Base-by-base conservation (phyloP, 2,888 invertebrate species). In the Stenotaenia linearis region DNA sequence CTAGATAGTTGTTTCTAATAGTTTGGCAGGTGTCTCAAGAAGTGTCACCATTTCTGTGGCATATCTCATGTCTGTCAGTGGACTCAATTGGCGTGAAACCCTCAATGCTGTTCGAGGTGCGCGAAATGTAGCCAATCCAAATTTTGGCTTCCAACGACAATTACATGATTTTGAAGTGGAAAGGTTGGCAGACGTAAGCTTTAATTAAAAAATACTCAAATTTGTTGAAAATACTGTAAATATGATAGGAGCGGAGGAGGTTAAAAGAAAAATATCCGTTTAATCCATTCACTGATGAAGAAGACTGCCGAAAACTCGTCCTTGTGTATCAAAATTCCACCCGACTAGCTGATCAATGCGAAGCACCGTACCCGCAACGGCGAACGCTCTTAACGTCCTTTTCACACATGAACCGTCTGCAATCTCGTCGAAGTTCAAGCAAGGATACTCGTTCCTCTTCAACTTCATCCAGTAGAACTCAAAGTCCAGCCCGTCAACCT, bases 41-140 rank as follows among this genome's bases (percentile, higher is more conserved):
- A 97, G 97, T 85, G 97, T 97, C 82, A 97, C 98, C 0, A 93
- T 98, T 79, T 94, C 95, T 0, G 95, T 96, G 80, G 97, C 97
- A 56, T 98, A 98, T 88, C 93, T 98, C 82, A 97, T 98, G 97
- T 93, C 95, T 75, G 94, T 93, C 81, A 96, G 97, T 32, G 89
- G 91, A 81, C 89, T 97, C 77, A 92, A 90, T 80, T 97, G 96
- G 95, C 93, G 95, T 83, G 97, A 97, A 85, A 92, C 96, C 0
- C 88, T 97, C 81, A 96, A 97, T 88, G 95, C 96, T 81, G 95
- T 98, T 77, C 90, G 96, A 81, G 95, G 95, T 0, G 96, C 96
- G 50, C 90, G 97, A 80, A 91, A 93, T 0, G 94, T 96, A 74
- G 97, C 97, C 85, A 97, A 97, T 89, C 98, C 98, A 28, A 98